A percentile compares a stretch with the other conserved stretches of the same genome.
Evolutionary conservation across 2,113 vertebrate genomes (phyloP).

Genomic region (Catharus minimus): DNA sequence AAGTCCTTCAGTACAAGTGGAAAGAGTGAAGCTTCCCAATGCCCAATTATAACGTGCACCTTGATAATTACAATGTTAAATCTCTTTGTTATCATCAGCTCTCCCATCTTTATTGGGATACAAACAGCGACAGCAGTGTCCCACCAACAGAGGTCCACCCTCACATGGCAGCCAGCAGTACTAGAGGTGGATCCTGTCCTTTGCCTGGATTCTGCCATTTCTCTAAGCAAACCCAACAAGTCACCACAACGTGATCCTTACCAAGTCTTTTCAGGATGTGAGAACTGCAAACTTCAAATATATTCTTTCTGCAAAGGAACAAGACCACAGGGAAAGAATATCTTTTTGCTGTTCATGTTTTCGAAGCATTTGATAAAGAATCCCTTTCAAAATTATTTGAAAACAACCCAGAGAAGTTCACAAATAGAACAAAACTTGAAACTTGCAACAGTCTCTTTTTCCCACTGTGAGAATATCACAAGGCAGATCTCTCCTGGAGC

Average conservation of each 20-base stretch:
- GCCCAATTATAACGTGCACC: fast-evolving
- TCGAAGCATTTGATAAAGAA: not conserved
- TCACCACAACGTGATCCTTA: not conserved
- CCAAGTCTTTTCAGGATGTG: not conserved
- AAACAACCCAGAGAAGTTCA: not conserved
- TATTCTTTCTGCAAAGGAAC: not conserved
- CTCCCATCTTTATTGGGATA: not conserved
- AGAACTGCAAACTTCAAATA: not conserved
- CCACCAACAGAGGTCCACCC: not conserved
- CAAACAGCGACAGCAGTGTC: not conserved
- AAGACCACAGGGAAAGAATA: not conserved
- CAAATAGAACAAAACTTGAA: not conserved
- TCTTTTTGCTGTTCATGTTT: not conserved
- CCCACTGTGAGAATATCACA: not conserved
- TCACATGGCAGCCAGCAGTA: not conserved
- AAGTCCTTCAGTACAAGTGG: not conserved
- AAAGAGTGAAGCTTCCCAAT: not conserved
- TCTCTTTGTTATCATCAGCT: not conserved
- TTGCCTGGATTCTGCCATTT: not conserved
- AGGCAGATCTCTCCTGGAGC: not conserved
- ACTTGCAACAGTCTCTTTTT: not conserved
- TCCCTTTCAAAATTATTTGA: not conserved
- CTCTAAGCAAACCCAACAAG: not conserved
- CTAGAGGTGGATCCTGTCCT: not conserved
- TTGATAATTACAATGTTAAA: not conserved